Evolutionary conservation across 2,888 invertebrate species (phyloP).

Genomic region (Tuta absoluta): DNA sequence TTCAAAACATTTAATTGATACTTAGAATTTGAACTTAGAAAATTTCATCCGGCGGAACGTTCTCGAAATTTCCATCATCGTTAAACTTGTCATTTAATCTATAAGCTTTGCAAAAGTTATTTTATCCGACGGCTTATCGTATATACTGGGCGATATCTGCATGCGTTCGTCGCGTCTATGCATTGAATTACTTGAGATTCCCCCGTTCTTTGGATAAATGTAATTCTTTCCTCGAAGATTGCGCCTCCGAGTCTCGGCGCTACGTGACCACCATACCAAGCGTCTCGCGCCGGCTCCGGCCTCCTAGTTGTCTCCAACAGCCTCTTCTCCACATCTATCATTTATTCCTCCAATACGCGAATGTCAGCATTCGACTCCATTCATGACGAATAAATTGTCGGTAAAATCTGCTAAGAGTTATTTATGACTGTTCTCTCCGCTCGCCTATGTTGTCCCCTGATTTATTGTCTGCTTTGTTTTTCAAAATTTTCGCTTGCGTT

Average conservation of each 20-base stretch:
- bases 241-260: constrained; percentile 66
- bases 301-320: constrained; percentile 58
- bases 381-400: constrained; percentile 75
- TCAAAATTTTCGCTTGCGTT: constrained; percentile 55
- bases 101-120: background rate
- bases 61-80: background rate
- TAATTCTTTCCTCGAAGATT: constrained; percentile 77
- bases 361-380: constrained; percentile 76
- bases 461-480: constrained; percentile 67
- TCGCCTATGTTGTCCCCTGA: constrained; percentile 62
- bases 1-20: constrained; percentile 18
- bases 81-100: background rate
- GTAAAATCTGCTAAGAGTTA: constrained; percentile 71
- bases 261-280: constrained; percentile 76
- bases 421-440: constrained; percentile 69
- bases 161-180: constrained; percentile 59
- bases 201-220: constrained; percentile 73
- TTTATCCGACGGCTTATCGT: background rate
- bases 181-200: constrained; percentile 77
- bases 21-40: constrained; percentile 14
- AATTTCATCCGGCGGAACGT: background rate
- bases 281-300: constrained; percentile 19
- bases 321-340: constrained; percentile 72
- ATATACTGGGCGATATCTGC: constrained; percentile 41
- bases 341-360: constrained; percentile 73